Evolutionary conservation across 2,888 invertebrate genomes (phyloP).

Genomic region (Actias luna): DNA sequence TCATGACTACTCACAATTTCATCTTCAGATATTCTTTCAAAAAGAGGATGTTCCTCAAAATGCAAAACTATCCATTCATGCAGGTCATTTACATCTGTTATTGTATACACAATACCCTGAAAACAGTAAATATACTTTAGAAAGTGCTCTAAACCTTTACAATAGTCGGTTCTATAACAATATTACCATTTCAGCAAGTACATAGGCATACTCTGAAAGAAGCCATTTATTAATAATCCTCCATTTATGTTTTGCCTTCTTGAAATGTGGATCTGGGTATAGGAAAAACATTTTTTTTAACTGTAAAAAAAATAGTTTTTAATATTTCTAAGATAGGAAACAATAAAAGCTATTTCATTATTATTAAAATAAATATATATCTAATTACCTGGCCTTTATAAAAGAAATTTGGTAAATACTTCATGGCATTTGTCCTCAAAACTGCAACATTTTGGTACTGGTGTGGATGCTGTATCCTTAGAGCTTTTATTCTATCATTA

Average conservation of each 20-base stretch:
- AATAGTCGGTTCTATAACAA: background rate
- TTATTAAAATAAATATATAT: background rate
- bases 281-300: constrained; percentile 98
- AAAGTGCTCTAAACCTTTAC: constrained; percentile 8
- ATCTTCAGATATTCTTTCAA: constrained; percentile 87
- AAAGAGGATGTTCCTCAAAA: constrained; percentile 94
- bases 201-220: constrained; percentile 98
- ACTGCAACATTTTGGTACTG: constrained; percentile 97
- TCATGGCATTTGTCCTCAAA: constrained; percentile 98
- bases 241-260: constrained; percentile 99
- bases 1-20: constrained; percentile 84
- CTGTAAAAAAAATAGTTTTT: constrained; percentile 74
- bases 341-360: background rate
- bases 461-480: constrained; percentile 88
- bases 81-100: constrained; percentile 98
- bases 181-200: constrained; percentile 89
- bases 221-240: constrained; percentile 96
- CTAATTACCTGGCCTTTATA: constrained; percentile 91
- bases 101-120: constrained; percentile 95
- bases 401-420: constrained; percentile 99
- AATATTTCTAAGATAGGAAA: background rate
- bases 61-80: constrained; percentile 98
- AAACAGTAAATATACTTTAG: constrained; percentile 29
- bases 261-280: constrained; percentile 99
- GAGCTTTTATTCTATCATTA: constrained; percentile 94